These are phyloP conservation scores for Bombyx mori DNA, from an alignment of 1,140 invertebrate species.

Conservation along the genomic window DNA sequence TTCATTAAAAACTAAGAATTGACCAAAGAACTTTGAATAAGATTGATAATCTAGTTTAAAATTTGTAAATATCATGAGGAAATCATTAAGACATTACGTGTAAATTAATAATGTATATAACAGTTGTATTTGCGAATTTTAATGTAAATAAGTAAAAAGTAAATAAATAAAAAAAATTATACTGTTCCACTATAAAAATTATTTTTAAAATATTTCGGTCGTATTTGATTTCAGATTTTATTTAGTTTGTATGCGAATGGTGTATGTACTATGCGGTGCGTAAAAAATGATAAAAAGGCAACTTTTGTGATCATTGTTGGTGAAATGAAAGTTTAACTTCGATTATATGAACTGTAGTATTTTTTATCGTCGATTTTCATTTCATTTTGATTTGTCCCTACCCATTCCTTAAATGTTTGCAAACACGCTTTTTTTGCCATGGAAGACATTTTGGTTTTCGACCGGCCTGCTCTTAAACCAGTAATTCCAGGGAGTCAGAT, in stretches of 20 bases:
- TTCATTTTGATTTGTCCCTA: conserved; percentile 2
- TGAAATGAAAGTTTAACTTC: conserved; percentile 67
- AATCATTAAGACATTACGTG: conserved; percentile 49
- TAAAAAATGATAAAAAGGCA: conserved; percentile 40
- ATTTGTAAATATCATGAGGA: conserved; percentile 39
- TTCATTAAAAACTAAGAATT: conserved; percentile 62
- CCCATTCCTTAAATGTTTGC: no score
- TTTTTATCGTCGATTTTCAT: conserved; percentile 50
- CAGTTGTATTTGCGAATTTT: conserved; percentile 63
- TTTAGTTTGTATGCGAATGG: conserved; percentile 47
- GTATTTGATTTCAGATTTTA: no score
- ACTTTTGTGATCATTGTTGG: conserved; percentile 68
- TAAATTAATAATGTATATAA: conserved; percentile 42
- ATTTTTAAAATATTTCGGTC: neutral
- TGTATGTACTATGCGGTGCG: conserved; percentile 59
- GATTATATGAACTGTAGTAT: conserved; percentile 70
- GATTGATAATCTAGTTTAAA: conserved; percentile 38
- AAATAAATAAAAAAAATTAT: conserved; percentile 36
- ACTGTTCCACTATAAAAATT: conserved; percentile 43
- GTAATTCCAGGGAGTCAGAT: no score
- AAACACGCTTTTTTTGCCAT: no score
- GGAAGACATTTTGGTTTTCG: no score
- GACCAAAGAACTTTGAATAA: conserved; percentile 66
- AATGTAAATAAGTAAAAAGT: conserved; percentile 53
- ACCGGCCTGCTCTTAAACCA: no score